Conservation (phyloP, 2,113 vertebrate genomes). For the Lipotes vexillifer region DNA sequence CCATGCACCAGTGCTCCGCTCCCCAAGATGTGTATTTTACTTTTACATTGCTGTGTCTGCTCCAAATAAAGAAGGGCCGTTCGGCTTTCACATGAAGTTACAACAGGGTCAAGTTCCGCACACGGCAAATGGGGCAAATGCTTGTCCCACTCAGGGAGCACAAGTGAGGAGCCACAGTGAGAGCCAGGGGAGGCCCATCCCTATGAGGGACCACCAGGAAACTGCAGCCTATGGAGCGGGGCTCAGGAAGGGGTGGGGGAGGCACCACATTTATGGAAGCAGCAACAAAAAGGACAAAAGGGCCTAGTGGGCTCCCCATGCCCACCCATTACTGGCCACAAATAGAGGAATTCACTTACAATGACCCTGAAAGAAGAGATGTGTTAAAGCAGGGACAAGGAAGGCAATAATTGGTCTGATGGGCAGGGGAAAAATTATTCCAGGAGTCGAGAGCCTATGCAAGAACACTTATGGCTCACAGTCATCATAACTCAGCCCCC, state of each 20-base stretch:
- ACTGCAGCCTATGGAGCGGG: not conserved
- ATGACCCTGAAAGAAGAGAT: slow-evolving; percentile 54
- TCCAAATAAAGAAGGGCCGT: slow-evolving; percentile 37
- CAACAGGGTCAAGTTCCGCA: not conserved
- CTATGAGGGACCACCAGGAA: slow-evolving; percentile 31
- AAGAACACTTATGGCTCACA: slow-evolving; percentile 68
- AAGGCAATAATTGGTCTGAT: slow-evolving; percentile 68
- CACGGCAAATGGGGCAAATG: slow-evolving; percentile 48
- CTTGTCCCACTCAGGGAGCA: slow-evolving; percentile 24
- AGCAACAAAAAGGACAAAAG: slow-evolving; percentile 58
- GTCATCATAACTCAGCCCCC: slow-evolving; percentile 71
- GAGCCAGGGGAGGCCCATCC: not conserved
- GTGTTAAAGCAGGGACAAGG: slow-evolving; percentile 50
- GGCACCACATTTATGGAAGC: slow-evolving; percentile 41
- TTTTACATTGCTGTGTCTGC: slow-evolving; percentile 58
- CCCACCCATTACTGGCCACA: slow-evolving; percentile 32
- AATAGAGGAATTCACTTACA: slow-evolving; percentile 48
- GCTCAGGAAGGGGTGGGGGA: not conserved
- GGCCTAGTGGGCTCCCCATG: slow-evolving; percentile 15
- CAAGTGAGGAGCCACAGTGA: not conserved
- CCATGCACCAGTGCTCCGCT: slow-evolving; percentile 24
- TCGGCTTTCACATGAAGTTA: slow-evolving; percentile 30
- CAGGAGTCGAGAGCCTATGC: slow-evolving; percentile 52
- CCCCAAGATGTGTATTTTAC: slow-evolving; percentile 51
- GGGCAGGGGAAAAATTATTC: slow-evolving; percentile 63